Base-by-base conservation (phyloP, 2,113 vertebrate species). In the Phycodurus eques region DNA sequence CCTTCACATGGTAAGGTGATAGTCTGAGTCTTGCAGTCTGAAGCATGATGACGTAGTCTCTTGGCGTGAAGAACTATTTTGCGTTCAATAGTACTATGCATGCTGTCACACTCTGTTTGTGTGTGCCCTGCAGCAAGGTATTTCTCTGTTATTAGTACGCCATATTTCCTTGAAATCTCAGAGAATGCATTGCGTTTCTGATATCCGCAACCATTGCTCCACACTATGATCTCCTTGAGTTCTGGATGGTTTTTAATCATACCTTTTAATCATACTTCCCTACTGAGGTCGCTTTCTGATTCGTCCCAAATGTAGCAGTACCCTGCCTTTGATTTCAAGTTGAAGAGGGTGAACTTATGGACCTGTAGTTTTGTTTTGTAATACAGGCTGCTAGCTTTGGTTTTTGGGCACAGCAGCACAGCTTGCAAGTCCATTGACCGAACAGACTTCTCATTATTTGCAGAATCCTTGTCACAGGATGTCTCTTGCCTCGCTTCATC, bases 331-430 rank as follows among this genome's bases (percentile, higher is more conserved):
- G 63, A 72, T 61, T 17, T 61, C 64, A 72, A 43, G 63, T 77
- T 11, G 8, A 77, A 72, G 15, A 72, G 15, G 35, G 56, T 77
- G 44, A 72, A 68, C 35, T 62, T 72, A 53, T 77, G 70, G 17
- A 77, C 39, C 76, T 78, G 71, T 22, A 73, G 65, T 69, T 78
- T 78, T 3, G 31, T 69, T 70, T 65, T 65, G 31, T 73, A 73
- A 56, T 70, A 69, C 59, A 69, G 14, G 42, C 68, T 56, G 31
- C 68, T 70, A 31, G 71, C 46, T 39, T 72, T 15, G 27, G 47
- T 42, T 27, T 53, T 56, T 65, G n/a, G 35, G 46, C 39, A 75
- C 35, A 75, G 73, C 8, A 51, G 12, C n/a, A 67, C 46, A 64
- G 44, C 67, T 62, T 75, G 57, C 66, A 75, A 43, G 47, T 75